phyloP scores from a whole-genome alignment of 1,140 invertebrate species.

The Drosophila grimshawi region DNA sequence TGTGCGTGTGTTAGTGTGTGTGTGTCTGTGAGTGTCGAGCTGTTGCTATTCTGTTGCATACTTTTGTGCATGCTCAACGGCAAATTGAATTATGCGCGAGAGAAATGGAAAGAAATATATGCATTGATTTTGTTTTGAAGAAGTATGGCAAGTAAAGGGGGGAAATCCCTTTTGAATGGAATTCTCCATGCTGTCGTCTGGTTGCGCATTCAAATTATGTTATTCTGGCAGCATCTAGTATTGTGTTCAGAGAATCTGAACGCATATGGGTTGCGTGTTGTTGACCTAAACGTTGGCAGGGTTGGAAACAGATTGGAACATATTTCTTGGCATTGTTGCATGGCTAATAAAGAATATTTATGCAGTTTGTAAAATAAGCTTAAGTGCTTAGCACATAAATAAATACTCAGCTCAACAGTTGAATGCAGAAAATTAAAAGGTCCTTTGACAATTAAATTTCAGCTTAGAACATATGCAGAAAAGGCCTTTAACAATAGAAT shows the following conservation, averaged over 20 bases:
- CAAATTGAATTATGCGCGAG: slow-evolving; percentile 76
- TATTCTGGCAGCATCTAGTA: slow-evolving; percentile 66
- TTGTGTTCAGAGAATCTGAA: slow-evolving; percentile 51
- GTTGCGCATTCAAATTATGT: slow-evolving; percentile 68
- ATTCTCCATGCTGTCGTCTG: slow-evolving; percentile 26
- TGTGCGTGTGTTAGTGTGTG: no score
- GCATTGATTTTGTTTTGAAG: slow-evolving; percentile 62
- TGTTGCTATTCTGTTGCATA: slow-evolving; percentile 76
- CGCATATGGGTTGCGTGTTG: slow-evolving; percentile 38
- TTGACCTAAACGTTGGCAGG: slow-evolving; percentile 10
- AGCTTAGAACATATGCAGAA: no score
- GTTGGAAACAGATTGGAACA: slow-evolving; percentile 35
- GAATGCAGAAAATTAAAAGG: no score
- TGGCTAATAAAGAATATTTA: not conserved
- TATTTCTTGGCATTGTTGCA: not conserved
- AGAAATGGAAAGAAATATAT: not conserved
- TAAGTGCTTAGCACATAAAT: no score
- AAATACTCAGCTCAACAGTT: no score
- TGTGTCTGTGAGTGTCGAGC: slow-evolving; percentile 32
- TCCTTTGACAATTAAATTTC: no score
- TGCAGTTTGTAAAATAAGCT: no score
- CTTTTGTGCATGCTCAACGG: slow-evolving; percentile 72
- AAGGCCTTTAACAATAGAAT: no score
- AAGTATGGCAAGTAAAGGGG: not conserved
- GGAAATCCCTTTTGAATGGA: not conserved